A percentile compares a stretch with the other conserved stretches of the same genome.
Evolutionary conservation across 2,113 vertebrate genomes (phyloP).

Genomic region (Lathamus discolor): DNA sequence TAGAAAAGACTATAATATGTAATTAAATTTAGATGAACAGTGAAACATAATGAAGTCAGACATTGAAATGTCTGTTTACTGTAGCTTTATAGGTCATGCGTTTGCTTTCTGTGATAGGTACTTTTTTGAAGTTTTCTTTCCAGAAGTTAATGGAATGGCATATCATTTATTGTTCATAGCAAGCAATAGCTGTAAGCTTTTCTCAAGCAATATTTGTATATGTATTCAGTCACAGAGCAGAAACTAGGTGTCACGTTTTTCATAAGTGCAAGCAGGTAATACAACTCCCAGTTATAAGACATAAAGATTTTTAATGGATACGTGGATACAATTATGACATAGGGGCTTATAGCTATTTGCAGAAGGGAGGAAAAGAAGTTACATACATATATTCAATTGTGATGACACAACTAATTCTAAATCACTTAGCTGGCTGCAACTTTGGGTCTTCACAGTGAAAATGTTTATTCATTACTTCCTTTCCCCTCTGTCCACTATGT

Average conservation of each 20-base stretch:
- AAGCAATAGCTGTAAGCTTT: neutral
- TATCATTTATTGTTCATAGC: neutral
- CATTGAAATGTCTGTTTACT: neutral
- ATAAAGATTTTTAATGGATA: neutral
- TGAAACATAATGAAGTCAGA: neutral
- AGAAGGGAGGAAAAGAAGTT: neutral
- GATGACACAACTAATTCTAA: neutral
- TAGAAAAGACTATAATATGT: neutral
- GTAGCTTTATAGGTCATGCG: neutral
- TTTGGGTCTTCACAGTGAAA: neutral
- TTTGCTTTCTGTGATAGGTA: neutral
- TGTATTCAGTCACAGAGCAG: neutral
- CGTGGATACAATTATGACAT: neutral
- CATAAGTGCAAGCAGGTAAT: neutral
- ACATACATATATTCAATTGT: neutral
- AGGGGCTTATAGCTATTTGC: neutral
- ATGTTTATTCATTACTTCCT: neutral
- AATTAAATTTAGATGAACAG: neutral
- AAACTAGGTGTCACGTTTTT: neutral
- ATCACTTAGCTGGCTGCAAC: neutral
- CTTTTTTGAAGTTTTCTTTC: neutral
- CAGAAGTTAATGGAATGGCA: neutral
- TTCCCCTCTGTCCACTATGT: neutral
- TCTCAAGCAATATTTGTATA: neutral
- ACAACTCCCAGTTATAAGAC: neutral